Percentiles rank a stretch among this genome's conserved stretches.
Evolutionary conservation across 2,797 vertebrate genomes (phyloP).

Genomic region (Poeciliopsis turneri): DNA sequence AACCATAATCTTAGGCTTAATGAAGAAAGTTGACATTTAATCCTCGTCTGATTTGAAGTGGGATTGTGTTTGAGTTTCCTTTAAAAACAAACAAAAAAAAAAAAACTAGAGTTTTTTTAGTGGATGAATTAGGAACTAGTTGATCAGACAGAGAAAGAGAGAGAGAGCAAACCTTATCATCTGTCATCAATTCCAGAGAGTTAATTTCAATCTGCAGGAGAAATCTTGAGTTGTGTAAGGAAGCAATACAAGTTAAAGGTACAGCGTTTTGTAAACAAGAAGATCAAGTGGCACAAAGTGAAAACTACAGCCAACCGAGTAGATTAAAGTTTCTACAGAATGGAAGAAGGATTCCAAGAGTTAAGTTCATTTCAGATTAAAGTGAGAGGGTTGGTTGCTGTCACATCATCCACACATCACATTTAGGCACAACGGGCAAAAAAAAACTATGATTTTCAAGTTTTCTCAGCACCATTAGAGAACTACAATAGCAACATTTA

Average conservation of each 20-base stretch:
- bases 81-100: too few relatives aligned
- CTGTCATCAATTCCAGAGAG: neutral
- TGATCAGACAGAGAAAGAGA: neutral
- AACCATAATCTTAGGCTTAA: neutral
- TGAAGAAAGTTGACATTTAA: neutral
- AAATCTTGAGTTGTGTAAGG: neutral
- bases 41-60: neutral
- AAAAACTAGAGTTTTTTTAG: neutral
- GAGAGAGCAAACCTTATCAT: neutral
- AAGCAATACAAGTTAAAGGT: neutral
- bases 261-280: neutral
- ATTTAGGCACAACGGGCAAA: neutral
- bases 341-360: neutral
- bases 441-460: neutral
- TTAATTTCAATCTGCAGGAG: neutral
- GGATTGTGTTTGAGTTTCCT: neutral
- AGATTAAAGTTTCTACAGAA: neutral
- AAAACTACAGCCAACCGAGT: neutral
- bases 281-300: constrained; percentile 1
- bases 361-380: neutral
- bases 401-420: neutral
- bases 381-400: neutral
- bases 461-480: neutral
- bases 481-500: neutral
- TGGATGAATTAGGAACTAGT: neutral